phyloP scores from a whole-genome alignment of 53 echinoderm and acorn worm genomes.

The Pentamera pediparva region DNA sequence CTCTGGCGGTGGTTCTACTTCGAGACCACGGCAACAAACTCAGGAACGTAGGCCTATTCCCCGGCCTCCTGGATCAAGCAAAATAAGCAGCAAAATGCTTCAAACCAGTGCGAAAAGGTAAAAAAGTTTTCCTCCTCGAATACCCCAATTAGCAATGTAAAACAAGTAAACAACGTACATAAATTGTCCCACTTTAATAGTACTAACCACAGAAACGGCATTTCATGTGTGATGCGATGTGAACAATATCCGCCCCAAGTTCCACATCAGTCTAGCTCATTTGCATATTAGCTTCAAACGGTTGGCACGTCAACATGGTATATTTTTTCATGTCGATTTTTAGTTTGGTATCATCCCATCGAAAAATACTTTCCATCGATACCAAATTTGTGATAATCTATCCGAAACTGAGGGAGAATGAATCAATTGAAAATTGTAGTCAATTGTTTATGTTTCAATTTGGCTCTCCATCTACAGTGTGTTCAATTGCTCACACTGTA shows the following conservation, averaged over 20 bases:
- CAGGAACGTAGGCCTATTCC: conserved; percentile 35
- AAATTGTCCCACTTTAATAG: no score
- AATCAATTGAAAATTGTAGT: conserved; percentile 10
- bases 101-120: conserved; percentile 96
- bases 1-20: conserved; percentile 22
- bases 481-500: background rate
- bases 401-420: conserved; percentile 35
- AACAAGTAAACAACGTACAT: no score
- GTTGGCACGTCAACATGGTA: conserved; percentile 43
- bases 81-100: conserved; percentile 41
- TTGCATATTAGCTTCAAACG: conserved; percentile 99
- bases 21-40: conserved; percentile 24
- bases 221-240: no score
- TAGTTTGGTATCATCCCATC: conserved; percentile 23
- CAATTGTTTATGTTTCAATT: conserved; percentile 26
- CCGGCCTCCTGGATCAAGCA: conserved; percentile 30
- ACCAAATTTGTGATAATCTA: conserved; percentile 25
- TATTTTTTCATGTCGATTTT: conserved; percentile 2
- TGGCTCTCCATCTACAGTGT: background rate
- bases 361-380: conserved; percentile 34
- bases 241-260: conserved; percentile 61
- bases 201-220: no score
- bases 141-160: background rate
- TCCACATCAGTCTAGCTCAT: conserved; percentile 75
- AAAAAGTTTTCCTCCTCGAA: background rate